These are phyloP conservation scores for Aphelenchoides bicaudatus DNA, from an alignment of 2,888 invertebrate genomes.

Conservation along the genomic window DNA sequence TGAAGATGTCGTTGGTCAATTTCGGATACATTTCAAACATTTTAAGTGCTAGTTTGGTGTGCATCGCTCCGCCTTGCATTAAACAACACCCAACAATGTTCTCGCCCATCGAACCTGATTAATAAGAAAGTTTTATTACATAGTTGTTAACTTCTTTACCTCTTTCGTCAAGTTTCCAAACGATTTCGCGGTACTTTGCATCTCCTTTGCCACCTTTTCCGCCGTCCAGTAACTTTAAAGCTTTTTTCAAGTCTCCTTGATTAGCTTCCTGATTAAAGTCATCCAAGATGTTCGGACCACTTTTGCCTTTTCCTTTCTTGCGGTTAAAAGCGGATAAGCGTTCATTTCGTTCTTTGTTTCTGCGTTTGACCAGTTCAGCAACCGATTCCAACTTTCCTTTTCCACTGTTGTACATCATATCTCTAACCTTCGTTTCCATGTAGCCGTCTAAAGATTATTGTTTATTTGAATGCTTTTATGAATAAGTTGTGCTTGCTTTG, in stretches of 20 bases:
- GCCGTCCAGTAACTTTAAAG: constrained; percentile 59
- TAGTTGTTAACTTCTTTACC: constrained; percentile 29
- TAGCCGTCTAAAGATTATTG: too few species aligned
- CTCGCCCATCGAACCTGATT: constrained; percentile 93
- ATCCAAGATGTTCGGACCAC: constrained; percentile 58
- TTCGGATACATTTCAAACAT: constrained; percentile 86
- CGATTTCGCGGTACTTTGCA: constrained; percentile 67
- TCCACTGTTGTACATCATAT: constrained; percentile 88
- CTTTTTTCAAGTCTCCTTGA: constrained; percentile 52
- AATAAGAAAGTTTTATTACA: neutral
- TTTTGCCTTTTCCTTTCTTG: constrained; percentile 57
- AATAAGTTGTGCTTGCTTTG: too few species aligned
- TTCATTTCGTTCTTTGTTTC: constrained; percentile 69
- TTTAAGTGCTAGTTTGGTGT: constrained; percentile 87
- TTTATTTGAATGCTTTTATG: too few species aligned
- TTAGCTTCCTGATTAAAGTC: constrained; percentile 53
- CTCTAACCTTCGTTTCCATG: constrained; percentile 63
- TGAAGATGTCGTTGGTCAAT: constrained; percentile 89
- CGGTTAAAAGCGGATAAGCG: constrained; percentile 54
- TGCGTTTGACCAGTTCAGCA: constrained; percentile 77
- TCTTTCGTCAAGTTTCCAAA: constrained; percentile 55
- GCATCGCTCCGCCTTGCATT: constrained; percentile 81
- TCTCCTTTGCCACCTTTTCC: constrained; percentile 57
- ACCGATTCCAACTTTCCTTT: constrained; percentile 85
- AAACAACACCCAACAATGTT: constrained; percentile 87